Evolutionary conservation across 2,888 invertebrate species (phyloP).

Genomic region (Drosophila robusta): DNA sequence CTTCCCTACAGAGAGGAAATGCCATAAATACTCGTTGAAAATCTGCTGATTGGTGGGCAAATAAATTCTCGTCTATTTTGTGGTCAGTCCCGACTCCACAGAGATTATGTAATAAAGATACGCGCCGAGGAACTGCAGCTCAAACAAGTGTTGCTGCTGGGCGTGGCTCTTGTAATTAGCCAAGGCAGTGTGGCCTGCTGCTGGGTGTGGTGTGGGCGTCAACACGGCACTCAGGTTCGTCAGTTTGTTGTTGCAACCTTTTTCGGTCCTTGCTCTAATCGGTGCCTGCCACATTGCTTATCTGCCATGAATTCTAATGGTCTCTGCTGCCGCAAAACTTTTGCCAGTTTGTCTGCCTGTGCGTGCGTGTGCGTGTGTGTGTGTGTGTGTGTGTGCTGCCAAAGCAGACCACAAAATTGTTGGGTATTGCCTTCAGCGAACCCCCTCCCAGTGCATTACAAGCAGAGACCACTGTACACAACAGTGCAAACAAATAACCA

Average conservation of each 20-base stretch:
- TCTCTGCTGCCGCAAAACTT: slow-evolving; percentile 38
- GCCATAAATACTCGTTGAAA: slow-evolving; percentile 71
- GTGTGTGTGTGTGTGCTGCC: slow-evolving; percentile 36
- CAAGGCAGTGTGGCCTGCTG: slow-evolving; percentile 28
- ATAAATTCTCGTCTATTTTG: slow-evolving; percentile 66
- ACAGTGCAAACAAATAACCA: slow-evolving; percentile 60
- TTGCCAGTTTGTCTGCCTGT: slow-evolving; percentile 30
- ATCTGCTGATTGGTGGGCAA: slow-evolving; percentile 76
- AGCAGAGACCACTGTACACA: slow-evolving; percentile 14
- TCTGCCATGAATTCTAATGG: slow-evolving; percentile 48
- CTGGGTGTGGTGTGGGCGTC: slow-evolving; percentile 4
- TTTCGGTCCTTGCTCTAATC: slow-evolving; percentile 24
- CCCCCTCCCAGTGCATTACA: neutral
- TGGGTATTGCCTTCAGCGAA: slow-evolving; percentile 55
- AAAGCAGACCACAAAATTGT: slow-evolving; percentile 66
- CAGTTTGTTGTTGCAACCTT: slow-evolving; percentile 17
- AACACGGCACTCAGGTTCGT: neutral
- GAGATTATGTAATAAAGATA: slow-evolving; percentile 69
- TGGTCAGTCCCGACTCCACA: slow-evolving; percentile 37
- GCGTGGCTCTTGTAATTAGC: slow-evolving; percentile 61
- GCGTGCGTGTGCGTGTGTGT: slow-evolving; percentile 29
- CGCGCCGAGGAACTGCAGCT: slow-evolving; percentile 28
- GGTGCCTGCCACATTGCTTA: slow-evolving; percentile 22
- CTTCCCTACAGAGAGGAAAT: slow-evolving; percentile 44
- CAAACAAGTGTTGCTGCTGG: slow-evolving; percentile 50